Evolutionary conservation across 2,797 vertebrate genomes (phyloP), one percentile per base, ranked within the genome.

Genomic region (Chelon auratus): DNA sequence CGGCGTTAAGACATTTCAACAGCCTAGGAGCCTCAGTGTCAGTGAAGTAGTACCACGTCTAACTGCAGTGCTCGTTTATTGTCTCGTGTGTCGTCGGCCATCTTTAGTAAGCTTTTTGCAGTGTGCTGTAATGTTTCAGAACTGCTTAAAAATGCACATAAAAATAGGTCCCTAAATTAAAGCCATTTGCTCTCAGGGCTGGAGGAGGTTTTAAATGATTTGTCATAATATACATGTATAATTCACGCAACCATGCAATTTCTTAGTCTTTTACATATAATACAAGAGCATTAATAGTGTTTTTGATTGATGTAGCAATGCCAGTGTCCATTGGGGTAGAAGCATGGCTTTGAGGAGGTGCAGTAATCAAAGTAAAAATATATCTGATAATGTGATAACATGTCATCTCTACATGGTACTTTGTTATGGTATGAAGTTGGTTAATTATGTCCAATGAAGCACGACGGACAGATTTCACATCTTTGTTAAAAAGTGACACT

Each of bases 181-280:
- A 92, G 87, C 80, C 68, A 80, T 90, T 88, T 85, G 84, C 82
- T 87, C 72, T 88, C 83, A 90, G 88, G 91, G 86, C 87, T 74
- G 73, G 56, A 89, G 81, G 78, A 89, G 81, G 78, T 90, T 87
- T 91, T 87, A 87, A 86, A 89, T 92, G 87, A 91, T 91, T 91
- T 89, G 82, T 92, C 81, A 73, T 91, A 91, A 91, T 92, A 93
- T 92, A 94, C 89, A 93, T 91, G 87, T 91, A 94, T 90, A 89
- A 93, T 93, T 92, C 88, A 93, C 92, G 82, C 85, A 91, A 26
- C 93, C 94, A 95, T 95, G 94, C 94, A 95, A 77, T 92, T 92
- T 92, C 86, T 93, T 92, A 81, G 81, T 87, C 86, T 94, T 93
- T 94, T 93, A 95, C 90, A 94, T 94, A 93, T 93, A 91, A 92